These are phyloP conservation scores for Diplazon laetatorius DNA, from an alignment of 2,888 invertebrate species.

Conservation along the genomic window DNA sequence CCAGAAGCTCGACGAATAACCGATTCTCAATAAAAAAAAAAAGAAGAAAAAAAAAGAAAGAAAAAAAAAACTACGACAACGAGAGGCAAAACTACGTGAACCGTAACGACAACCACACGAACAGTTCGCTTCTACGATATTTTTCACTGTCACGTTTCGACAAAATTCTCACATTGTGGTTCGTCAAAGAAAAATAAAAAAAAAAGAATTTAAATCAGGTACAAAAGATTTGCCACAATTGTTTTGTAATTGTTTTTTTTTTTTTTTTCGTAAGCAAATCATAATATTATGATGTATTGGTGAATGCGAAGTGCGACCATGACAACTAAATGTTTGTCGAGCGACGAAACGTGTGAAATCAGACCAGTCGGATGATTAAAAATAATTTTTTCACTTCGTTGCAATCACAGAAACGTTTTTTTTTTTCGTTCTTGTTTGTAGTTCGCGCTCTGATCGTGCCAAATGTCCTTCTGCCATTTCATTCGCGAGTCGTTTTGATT, in stretches of 20 bases:
- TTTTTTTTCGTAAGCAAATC: not conserved
- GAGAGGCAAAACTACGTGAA: no score
- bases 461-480: conserved; percentile 25
- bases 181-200: no score
- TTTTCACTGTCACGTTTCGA: no score
- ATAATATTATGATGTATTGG: conserved; percentile 8
- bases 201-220: no score
- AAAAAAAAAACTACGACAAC: no score
- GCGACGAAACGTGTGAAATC: conserved; percentile 1
- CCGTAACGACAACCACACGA: no score
- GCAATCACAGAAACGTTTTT: not conserved
- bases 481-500: conserved; percentile 12
- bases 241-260: no score
- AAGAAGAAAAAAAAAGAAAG: no score
- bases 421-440: conserved; percentile 6
- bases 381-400: not conserved
- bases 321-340: not conserved
- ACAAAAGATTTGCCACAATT: no score
- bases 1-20: conserved; percentile 3
- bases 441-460: not conserved
- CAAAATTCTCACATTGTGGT: no score
- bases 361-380: no score
- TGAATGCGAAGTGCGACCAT: not conserved
- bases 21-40: not conserved
- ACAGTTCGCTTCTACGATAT: no score